Percentiles rank a stretch among this genome's conserved stretches.
phyloP scores from a whole-genome alignment of 2,113 vertebrate species.

The Campylomormyrus tamandua region DNA sequence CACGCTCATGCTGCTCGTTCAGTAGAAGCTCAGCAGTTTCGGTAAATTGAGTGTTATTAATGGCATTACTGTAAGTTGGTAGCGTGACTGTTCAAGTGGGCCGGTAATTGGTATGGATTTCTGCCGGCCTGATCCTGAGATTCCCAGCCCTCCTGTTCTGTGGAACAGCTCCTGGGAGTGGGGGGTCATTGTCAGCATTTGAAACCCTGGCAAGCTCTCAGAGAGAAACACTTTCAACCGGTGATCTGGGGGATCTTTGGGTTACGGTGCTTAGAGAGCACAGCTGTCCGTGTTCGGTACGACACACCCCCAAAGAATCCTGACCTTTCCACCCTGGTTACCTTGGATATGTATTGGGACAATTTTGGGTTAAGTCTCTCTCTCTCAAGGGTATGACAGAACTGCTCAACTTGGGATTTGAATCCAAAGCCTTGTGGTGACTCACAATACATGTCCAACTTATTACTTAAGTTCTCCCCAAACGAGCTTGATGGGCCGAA shows the following conservation, averaged over 20 bases:
- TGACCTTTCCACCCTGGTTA: background rate
- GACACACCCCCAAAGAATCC: background rate
- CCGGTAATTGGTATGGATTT: background rate
- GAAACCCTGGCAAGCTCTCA: background rate
- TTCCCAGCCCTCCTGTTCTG: too few relatives aligned
- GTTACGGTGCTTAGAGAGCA: background rate
- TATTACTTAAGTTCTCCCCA: background rate
- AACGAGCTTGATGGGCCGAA: too few relatives aligned
- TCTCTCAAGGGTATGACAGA: background rate
- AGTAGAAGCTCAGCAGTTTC: background rate
- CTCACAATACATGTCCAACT: background rate
- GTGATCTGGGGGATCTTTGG: background rate
- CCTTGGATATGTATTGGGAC: background rate
- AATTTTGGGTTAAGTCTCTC: background rate
- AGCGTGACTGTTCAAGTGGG: background rate
- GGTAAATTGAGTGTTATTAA: conserved; percentile 15
- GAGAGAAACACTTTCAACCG: background rate
- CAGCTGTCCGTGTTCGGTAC: background rate
- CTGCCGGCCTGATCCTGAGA: background rate
- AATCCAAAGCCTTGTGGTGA: background rate
- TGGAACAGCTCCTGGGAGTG: too few relatives aligned
- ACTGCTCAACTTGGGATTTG: background rate
- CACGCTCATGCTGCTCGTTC: background rate
- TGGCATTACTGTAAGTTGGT: background rate
- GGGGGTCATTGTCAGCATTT: too few relatives aligned